Evolutionary conservation across 2,113 vertebrate species (phyloP).

Genomic region (Taurulus bubalis): DNA sequence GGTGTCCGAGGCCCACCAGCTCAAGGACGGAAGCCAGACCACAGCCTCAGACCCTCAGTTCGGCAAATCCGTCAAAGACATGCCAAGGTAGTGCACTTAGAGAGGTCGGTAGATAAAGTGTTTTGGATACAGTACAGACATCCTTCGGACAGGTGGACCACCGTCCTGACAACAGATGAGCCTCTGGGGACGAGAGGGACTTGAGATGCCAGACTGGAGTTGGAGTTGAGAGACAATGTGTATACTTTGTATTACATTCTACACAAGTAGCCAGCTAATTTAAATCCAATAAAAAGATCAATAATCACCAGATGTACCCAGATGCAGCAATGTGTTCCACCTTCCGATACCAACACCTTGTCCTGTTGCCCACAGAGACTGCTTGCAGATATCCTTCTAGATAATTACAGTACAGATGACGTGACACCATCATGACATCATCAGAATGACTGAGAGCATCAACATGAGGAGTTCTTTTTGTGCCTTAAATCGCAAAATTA

Average conservation of each 20-base stretch:
- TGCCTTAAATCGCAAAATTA: not conserved
- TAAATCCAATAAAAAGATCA: not conserved
- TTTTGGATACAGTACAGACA: not conserved
- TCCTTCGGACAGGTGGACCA: not conserved
- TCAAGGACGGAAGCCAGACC: constrained; percentile 85
- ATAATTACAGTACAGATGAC: not conserved
- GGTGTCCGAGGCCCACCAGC: constrained; percentile 89
- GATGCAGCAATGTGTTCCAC: not conserved
- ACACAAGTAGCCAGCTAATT: not conserved
- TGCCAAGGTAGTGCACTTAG: constrained; percentile 86
- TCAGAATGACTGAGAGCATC: not conserved
- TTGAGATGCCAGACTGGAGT: not conserved
- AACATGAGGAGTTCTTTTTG: not conserved
- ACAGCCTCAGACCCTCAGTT: constrained; percentile 87
- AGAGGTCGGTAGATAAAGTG: not conserved
- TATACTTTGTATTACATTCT: not conserved
- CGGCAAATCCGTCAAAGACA: constrained; percentile 91
- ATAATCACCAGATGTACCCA: not conserved
- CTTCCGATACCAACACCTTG: not conserved
- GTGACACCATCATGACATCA: not conserved
- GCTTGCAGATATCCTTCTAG: not conserved
- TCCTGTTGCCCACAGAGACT: not conserved
- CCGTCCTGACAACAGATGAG: not conserved
- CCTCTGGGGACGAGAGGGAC: not conserved
- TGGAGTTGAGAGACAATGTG: too few species aligned